Evolutionary conservation across 2,888 invertebrate species (phyloP).

Genomic region (Margaritifera margaritifera): DNA sequence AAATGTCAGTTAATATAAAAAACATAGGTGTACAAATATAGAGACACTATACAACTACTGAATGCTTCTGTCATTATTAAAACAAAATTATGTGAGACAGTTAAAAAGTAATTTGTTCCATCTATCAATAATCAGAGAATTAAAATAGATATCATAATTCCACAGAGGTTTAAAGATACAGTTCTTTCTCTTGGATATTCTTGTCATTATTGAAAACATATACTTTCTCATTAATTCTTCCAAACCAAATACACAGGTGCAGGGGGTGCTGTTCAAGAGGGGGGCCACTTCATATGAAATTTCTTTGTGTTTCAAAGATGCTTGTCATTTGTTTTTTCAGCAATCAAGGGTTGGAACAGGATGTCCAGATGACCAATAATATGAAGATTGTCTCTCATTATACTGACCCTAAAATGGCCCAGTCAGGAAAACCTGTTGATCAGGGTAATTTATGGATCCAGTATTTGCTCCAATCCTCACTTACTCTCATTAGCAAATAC

Average conservation of each 20-base stretch:
- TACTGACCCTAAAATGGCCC: conserved; percentile 58
- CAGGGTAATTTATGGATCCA: conserved; percentile 53
- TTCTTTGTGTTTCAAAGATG: not conserved
- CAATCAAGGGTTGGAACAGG: conserved; percentile 66
- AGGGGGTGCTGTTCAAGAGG: not conserved
- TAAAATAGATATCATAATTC: too few species aligned
- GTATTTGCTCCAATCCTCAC: not conserved
- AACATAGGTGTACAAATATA: too few species aligned
- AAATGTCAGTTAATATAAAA: too few species aligned
- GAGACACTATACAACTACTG: too few species aligned
- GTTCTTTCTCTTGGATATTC: too few species aligned
- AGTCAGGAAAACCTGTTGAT: conserved; percentile 66
- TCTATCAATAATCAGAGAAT: too few species aligned
- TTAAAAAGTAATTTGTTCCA: too few species aligned
- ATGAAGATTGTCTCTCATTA: conserved; percentile 62
- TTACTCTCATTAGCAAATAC: not conserved
- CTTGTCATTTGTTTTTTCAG: conserved; percentile 32
- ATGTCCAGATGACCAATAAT: conserved; percentile 70
- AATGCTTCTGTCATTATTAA: too few species aligned
- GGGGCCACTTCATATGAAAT: not conserved
- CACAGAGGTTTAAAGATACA: too few species aligned
- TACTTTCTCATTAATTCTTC: too few species aligned
- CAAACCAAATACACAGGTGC: too few species aligned
- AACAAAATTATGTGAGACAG: too few species aligned
- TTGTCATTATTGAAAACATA: not conserved